Evolutionary conservation across 2,888 invertebrate genomes (phyloP), one percentile per base, ranked within the genome.

Genomic region (Ceriagrion tenellum): DNA sequence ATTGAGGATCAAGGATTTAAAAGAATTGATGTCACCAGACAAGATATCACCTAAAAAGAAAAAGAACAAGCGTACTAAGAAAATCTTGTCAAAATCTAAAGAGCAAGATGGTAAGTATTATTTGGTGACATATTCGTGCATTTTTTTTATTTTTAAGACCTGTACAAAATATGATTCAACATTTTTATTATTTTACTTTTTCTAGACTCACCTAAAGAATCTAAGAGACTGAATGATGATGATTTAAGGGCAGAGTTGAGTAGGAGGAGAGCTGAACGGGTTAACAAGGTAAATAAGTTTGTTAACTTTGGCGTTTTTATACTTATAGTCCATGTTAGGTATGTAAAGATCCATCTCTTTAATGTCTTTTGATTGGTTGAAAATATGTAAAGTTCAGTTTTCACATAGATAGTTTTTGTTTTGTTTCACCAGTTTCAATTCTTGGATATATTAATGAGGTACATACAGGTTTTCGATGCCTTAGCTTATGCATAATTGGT

Each of bases 161-260:
- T n/a, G n/a, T n/a, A n/a, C n/a, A n/a, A 8, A 47, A 47, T 47
- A 4, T 47, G 2, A 47, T 47, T 47, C 47, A 47, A 8, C 8
- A 47, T 47, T 47, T 35, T 35, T 81, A 35, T 35, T 26, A 26
- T 81, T 23, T 81, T 1, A 35, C 69, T 93, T n/a, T 40, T 91
- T 91, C 13, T 47, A 93, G 93, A 40, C 12, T 63, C 63, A 23
- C 47, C 47, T 40, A 26, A 40, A 30, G n/a, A 69, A 16, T 40
- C 63, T 74, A 93, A 93, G 47, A 59, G 47, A n/a, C 47, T 35
- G 40, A 93, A 93, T 74, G 97, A 97, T 95, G 97, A 97, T 63
- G 97, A 97, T 96, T 96, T 97, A 55, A 96, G 97, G 93, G 97
- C 97, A 4, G 97, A 97, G 96, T 96, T 97, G 40, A 97, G 97